Evolutionary conservation across 2,113 vertebrate species (phyloP).

Genomic region (Cygnus buccinator): DNA sequence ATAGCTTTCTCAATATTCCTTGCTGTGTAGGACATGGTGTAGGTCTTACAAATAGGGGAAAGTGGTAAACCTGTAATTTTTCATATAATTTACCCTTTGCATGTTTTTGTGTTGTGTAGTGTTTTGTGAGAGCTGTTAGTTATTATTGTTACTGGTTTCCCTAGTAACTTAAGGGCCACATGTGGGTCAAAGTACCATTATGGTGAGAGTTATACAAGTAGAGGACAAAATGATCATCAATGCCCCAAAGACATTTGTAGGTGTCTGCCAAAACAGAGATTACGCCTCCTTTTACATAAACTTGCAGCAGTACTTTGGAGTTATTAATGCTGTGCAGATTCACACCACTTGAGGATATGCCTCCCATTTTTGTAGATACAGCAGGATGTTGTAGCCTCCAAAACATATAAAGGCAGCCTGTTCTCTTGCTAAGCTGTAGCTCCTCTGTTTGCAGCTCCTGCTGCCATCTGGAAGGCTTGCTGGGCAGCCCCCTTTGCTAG

Average conservation of each 20-base stretch:
- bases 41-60: background rate
- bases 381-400: background rate
- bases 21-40: background rate
- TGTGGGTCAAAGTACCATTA: background rate
- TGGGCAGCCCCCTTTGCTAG: background rate
- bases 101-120: background rate
- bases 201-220: background rate
- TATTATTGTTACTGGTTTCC: background rate
- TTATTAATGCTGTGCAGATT: background rate
- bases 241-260: background rate
- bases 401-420: background rate
- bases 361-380: background rate
- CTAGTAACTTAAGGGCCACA: background rate
- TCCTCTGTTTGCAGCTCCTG: background rate
- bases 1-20: background rate
- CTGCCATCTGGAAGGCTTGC: background rate
- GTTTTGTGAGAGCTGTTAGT: background rate
- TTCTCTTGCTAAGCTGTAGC: background rate
- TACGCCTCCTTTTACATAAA: background rate
- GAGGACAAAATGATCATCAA: background rate
- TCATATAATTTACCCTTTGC: background rate
- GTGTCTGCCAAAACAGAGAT: background rate
- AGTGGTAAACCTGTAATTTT: background rate
- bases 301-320: background rate
- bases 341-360: background rate